phyloP scores from a whole-genome alignment of 2,113 vertebrate genomes.

The Lucifuga dentata region DNA sequence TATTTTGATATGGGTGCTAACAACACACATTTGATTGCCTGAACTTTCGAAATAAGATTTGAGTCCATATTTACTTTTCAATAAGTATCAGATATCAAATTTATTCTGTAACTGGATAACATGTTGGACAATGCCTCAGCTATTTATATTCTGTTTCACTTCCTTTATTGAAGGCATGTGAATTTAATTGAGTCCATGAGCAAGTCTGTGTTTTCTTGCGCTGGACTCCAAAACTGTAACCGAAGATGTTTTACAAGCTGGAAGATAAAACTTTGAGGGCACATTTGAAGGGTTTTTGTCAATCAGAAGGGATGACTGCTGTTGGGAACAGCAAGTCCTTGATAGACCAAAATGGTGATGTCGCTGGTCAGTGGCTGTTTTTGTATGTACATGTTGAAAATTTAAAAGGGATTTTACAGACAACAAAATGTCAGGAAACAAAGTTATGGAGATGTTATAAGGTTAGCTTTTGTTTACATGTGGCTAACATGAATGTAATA shows the following conservation, averaged over 20 bases:
- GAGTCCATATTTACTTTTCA: slow-evolving; percentile 19
- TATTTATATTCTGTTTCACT: background rate
- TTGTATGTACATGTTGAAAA: slow-evolving; percentile 20
- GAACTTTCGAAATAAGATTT: slow-evolving; percentile 49
- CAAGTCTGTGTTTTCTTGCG: background rate
- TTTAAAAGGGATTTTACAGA: slow-evolving; percentile 12
- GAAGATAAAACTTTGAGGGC: background rate
- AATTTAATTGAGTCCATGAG: background rate
- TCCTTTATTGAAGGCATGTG: background rate
- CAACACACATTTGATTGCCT: slow-evolving; percentile 33
- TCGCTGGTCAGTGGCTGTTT: slow-evolving; percentile 27
- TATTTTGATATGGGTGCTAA: slow-evolving; percentile 58
- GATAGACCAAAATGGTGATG: slow-evolving; percentile 57
- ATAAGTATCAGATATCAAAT: slow-evolving; percentile 15
- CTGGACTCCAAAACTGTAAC: slow-evolving; percentile 11
- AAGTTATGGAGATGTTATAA: background rate
- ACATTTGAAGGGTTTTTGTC: slow-evolving; percentile 6
- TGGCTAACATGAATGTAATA: background rate
- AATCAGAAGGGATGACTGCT: slow-evolving; percentile 3
- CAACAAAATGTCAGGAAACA: background rate
- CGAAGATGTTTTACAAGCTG: background rate
- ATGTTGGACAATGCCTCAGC: background rate
- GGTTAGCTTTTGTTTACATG: too few species aligned
- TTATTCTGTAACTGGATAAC: slow-evolving; percentile 2
- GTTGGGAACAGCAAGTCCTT: slow-evolving; percentile 15